phyloP scores from a whole-genome alignment of 2,113 vertebrate genomes.

The Illadopsis cleaveri region DNA sequence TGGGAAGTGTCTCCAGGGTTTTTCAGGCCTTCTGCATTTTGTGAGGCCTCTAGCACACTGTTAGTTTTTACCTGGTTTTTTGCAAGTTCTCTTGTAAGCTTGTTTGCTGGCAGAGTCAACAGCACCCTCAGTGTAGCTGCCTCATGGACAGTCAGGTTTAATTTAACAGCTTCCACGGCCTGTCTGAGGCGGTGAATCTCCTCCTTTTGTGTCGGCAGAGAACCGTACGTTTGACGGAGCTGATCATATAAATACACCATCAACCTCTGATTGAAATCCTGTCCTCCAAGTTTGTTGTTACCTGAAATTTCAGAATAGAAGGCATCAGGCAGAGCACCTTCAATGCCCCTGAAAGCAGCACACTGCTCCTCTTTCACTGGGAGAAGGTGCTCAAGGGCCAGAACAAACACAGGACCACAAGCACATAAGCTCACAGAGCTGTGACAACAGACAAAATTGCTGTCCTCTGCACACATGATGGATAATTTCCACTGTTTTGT shows the following conservation, averaged over 20 bases:
- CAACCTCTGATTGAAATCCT: conserved; percentile 95
- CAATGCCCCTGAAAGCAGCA: background rate
- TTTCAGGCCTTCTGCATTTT: background rate
- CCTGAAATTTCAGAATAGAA: conserved; percentile 73
- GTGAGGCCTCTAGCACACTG: background rate
- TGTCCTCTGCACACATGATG: fast-evolving
- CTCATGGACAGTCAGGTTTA: conserved; percentile 86
- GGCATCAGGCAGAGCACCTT: background rate
- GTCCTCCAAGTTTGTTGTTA: conserved; percentile 96
- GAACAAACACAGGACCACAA: background rate
- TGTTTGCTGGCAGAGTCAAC: conserved; percentile 74
- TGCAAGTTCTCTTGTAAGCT: background rate
- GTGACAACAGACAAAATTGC: fast-evolving
- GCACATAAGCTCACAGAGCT: background rate
- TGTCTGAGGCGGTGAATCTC: conserved; percentile 91
- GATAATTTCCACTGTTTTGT: background rate
- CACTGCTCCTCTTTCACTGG: background rate
- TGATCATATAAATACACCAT: conserved; percentile 83
- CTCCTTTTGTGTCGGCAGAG: conserved; percentile 83
- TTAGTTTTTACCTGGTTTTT: background rate
- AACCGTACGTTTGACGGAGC: conserved; percentile 79
- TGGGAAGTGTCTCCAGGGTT: background rate
- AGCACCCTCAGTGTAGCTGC: conserved; percentile 72
- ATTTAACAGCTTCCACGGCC: conserved; percentile 89
- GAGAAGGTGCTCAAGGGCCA: background rate